Evolutionary conservation across 1,140 invertebrate genomes (phyloP).

Genomic region (Achatina immaculata): DNA sequence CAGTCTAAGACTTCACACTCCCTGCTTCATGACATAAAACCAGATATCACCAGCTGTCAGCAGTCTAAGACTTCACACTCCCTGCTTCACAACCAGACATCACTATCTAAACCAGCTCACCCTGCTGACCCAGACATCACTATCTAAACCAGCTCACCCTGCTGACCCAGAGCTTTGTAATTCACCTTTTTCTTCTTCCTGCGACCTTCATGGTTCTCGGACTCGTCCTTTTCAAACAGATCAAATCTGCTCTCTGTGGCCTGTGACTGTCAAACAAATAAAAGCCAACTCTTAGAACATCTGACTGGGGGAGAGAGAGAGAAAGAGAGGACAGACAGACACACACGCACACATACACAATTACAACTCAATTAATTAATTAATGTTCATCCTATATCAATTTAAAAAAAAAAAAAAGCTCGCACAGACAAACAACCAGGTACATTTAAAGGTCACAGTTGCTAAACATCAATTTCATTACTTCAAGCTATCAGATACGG

Average conservation of each 20-base stretch:
- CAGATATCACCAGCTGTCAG: no score
- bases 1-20: no score
- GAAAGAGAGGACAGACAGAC: neutral
- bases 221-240: conserved; percentile 46
- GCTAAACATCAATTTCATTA: neutral
- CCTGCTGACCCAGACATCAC: no score
- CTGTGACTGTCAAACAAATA: conserved; percentile 60
- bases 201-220: conserved; percentile 37
- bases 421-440: neutral
- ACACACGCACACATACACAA: neutral
- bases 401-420: neutral
- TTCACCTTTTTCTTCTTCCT: conserved; percentile 49
- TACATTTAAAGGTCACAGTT: neutral
- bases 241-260: conserved; percentile 68
- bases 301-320: no score
- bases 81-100: no score
- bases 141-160: neutral
- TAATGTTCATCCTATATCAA: neutral
- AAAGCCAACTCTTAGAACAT: neutral
- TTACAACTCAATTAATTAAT: neutral
- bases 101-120: neutral
- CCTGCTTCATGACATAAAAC: no score
- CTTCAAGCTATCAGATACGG: no score
- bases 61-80: no score
- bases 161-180: conserved; percentile 29